These are phyloP conservation scores for Xylota segnis DNA, from an alignment of 2,888 invertebrate genomes.

Conservation along the genomic window DNA sequence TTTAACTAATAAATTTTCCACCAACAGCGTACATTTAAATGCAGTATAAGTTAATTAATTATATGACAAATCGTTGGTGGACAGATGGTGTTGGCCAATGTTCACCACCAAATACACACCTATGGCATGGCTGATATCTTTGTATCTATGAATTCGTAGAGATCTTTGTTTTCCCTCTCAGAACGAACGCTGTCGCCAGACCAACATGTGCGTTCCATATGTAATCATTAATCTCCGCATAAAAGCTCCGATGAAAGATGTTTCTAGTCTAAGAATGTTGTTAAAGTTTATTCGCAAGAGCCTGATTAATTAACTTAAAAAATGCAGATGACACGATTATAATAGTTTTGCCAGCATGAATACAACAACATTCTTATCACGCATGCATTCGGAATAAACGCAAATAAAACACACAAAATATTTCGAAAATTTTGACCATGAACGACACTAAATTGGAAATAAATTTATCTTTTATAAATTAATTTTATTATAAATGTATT, in stretches of 20 bases:
- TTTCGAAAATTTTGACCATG: conserved; percentile 28
- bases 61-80: conserved; percentile 28
- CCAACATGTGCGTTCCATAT: background rate
- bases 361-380: background rate
- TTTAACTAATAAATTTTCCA: background rate
- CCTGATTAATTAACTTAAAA: conserved; percentile 26
- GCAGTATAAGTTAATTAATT: conserved; percentile 35
- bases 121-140: background rate
- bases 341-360: background rate
- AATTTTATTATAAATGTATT: conserved; percentile 15
- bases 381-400: conserved; percentile 10
- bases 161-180: conserved; percentile 7
- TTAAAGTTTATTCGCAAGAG: background rate
- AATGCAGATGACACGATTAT: conserved; percentile 10
- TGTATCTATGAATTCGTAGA: background rate
- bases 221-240: conserved; percentile 21
- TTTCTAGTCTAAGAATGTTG: background rate
- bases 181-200: conserved; percentile 23
- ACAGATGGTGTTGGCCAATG: conserved; percentile 19
- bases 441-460: conserved; percentile 28
- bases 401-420: background rate
- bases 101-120: conserved; percentile 2
- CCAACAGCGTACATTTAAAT: conserved; percentile 10
- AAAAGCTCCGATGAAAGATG: conserved; percentile 27
- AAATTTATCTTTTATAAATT: conserved; percentile 32